phyloP scores from a whole-genome alignment of 2,113 vertebrate genomes.

The Setophaga coronata region DNA sequence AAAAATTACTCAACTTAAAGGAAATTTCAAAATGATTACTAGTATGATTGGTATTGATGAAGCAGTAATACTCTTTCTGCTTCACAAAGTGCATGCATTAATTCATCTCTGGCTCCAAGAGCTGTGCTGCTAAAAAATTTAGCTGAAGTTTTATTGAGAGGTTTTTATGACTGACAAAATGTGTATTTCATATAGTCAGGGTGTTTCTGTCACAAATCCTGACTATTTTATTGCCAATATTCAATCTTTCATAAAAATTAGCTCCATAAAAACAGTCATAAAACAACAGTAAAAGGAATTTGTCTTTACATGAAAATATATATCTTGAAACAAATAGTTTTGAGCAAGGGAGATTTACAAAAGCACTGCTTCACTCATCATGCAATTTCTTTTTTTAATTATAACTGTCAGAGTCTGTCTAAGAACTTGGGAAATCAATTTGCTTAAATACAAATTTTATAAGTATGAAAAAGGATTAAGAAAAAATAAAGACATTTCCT shows the following conservation, averaged over 20 bases:
- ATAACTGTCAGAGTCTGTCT: neutral
- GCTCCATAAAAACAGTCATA: slow-evolving; percentile 43
- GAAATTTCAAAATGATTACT: slow-evolving; percentile 4
- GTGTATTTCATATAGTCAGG: slow-evolving; percentile 5
- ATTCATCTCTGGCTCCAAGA: slow-evolving; percentile 12
- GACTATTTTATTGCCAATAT: slow-evolving; percentile 32
- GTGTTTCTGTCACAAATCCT: slow-evolving; percentile 28
- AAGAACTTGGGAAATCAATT: slow-evolving; percentile 1
- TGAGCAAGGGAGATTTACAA: slow-evolving; percentile 1
- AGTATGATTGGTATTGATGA: slow-evolving; percentile 18
- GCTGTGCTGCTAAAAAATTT: neutral
- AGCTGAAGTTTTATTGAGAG: slow-evolving; percentile 29
- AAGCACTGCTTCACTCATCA: neutral
- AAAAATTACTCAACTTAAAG: neutral
- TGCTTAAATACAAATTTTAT: neutral
- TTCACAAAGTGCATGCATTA: slow-evolving; percentile 13
- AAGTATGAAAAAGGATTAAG: neutral
- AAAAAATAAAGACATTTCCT: neutral
- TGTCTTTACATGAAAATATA: slow-evolving; percentile 31
- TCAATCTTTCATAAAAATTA: slow-evolving; percentile 48
- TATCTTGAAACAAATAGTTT: slow-evolving; percentile 38
- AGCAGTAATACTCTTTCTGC: slow-evolving; percentile 11
- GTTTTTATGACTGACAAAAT: slow-evolving; percentile 52
- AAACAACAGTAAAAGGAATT: slow-evolving; percentile 35
- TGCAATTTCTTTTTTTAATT: slow-evolving; percentile 13